These are phyloP conservation scores for human (Homo sapiens) DNA, from an alignment of 2,113 vertebrate species.

Conservation along the genomic window GRCh38 chr5:125226001-125226500, in stretches of 20 bases:
- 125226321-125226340: neutral
- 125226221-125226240: neutral
- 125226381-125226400: neutral
- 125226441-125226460: neutral
- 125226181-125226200: accelerated
- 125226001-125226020: neutral
- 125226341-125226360: neutral
- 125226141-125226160: neutral
- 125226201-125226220: neutral
- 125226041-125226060: neutral
- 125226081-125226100: neutral
- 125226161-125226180: neutral
- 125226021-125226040: neutral
- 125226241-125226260: neutral
- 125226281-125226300: neutral
- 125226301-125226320: neutral
- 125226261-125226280: neutral
- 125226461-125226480: neutral
- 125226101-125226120: no score
- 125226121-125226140: neutral
- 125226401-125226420: neutral
- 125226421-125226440: neutral
- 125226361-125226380: neutral
- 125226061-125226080: neutral
- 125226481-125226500: no score